phyloP scores from a whole-genome alignment of 2,113 vertebrate genomes.

The Syrmaticus mikado region DNA sequence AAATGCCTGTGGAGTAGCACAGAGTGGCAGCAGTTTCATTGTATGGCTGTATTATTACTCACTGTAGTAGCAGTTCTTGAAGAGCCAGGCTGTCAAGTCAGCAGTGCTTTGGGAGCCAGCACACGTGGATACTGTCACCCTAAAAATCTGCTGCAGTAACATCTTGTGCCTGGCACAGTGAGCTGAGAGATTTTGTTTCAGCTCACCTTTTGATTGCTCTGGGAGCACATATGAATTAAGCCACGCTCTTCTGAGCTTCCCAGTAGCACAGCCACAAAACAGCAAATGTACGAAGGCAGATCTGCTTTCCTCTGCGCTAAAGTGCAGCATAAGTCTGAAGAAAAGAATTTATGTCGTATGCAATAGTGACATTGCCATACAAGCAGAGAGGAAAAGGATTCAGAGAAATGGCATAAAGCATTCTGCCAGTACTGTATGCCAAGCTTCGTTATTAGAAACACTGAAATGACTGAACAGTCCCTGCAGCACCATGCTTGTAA shows the following conservation, averaged over 20 bases:
- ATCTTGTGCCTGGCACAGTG: conserved; percentile 20
- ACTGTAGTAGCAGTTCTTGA: conserved; percentile 50
- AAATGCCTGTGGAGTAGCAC: conserved; percentile 6
- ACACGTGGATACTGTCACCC: conserved; percentile 34
- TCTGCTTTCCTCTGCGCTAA: background rate
- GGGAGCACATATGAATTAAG: background rate
- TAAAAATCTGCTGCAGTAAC: conserved; percentile 41
- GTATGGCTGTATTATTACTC: background rate
- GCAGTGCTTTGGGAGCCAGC: conserved; percentile 2
- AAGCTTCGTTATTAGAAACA: background rate
- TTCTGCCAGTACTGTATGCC: background rate
- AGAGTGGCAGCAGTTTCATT: conserved; percentile 20
- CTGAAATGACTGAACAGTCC: conserved; percentile 13
- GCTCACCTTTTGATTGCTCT: conserved; percentile 5
- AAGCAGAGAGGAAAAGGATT: background rate
- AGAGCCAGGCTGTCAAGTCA: conserved; percentile 54
- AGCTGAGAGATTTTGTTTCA: conserved; percentile 49
- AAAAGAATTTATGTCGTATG: background rate
- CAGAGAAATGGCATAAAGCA: conserved; percentile 1
- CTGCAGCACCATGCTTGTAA: conserved; percentile 19
- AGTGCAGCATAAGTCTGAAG: background rate
- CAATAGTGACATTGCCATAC: background rate
- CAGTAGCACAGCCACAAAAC: background rate
- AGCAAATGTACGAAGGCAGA: background rate
- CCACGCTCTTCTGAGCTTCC: background rate